Percentiles rank a stretch among this genome's conserved stretches.
Conservation (phyloP, 2,113 vertebrate species). For the Diadophis punctatus region DNA sequence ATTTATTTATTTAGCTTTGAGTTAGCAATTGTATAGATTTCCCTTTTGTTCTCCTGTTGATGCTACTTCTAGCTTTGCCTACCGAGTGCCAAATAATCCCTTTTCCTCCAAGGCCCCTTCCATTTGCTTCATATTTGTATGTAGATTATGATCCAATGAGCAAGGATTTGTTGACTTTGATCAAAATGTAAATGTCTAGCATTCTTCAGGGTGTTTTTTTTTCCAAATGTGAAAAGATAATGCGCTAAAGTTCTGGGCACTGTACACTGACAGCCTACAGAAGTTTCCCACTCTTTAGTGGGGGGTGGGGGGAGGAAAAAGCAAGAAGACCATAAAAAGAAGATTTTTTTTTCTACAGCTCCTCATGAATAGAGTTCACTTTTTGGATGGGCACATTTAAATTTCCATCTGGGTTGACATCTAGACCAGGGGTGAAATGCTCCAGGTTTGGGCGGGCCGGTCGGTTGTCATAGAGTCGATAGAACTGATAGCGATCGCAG, state of each 20-base stretch:
- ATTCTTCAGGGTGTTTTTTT: not conserved
- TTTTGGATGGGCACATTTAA: not conserved
- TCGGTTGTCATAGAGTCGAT: too few species aligned
- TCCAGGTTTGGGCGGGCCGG: too few species aligned
- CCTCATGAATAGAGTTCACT: not conserved
- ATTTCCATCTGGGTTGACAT: not conserved
- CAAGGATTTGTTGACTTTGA: not conserved
- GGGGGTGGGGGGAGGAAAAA: not conserved
- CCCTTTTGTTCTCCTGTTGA: not conserved
- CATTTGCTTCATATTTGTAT: not conserved
- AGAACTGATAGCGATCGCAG: too few species aligned
- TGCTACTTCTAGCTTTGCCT: not conserved
- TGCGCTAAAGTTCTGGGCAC: not conserved
- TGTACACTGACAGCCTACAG: not conserved
- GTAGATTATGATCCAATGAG: not conserved
- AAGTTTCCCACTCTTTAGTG: not conserved
- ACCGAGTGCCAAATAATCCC: not conserved
- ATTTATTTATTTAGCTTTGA: not conserved
- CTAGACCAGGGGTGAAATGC: too few species aligned
- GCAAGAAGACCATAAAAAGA: not conserved
- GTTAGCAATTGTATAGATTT: constrained; percentile 1
- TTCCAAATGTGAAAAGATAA: not conserved
- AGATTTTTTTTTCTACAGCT: not conserved
- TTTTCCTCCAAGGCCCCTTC: not conserved
- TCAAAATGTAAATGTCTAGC: not conserved